phyloP scores from a whole-genome alignment of 23 tunicate genomes.

The Corella eumyota region DNA sequence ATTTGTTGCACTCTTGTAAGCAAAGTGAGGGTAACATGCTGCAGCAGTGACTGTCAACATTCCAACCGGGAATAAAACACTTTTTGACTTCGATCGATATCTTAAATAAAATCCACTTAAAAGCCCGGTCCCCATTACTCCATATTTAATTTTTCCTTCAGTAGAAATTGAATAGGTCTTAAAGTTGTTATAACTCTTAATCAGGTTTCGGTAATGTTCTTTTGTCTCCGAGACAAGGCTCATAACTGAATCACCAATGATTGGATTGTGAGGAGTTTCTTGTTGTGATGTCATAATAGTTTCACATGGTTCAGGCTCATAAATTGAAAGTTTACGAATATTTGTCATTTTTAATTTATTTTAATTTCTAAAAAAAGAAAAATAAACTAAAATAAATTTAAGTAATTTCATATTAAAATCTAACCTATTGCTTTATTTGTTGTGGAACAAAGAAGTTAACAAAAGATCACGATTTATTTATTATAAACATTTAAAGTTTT shows the following conservation, averaged over 20 bases:
- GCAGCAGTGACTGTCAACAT: conserved; percentile 9
- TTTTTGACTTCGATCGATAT: conserved; percentile 10
- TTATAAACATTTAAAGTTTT: no score
- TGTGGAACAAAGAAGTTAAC: no score
- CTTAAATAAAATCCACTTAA: conserved; percentile 5
- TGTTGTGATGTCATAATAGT: not conserved
- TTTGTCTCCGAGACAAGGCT: conserved; percentile 11
- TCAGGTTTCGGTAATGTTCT: conserved; percentile 7
- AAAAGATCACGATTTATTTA: no score
- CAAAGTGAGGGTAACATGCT: conserved; percentile 15
- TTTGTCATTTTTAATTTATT: no score
- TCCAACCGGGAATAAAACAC: conserved; percentile 9
- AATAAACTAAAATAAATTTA: no score
- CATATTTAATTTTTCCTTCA: conserved; percentile 31
- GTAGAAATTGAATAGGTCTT: conserved; percentile 11
- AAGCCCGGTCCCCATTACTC: conserved; percentile 15
- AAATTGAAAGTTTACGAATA: conserved; percentile 3
- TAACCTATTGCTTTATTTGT: no score
- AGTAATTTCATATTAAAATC: no score
- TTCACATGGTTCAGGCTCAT: not conserved
- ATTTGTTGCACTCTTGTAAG: conserved; percentile 7
- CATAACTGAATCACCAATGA: conserved; percentile 15
- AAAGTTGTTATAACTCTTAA: conserved; percentile 5
- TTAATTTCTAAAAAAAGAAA: no score
- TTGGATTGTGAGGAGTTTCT: not conserved